A percentile compares a stretch with the other conserved stretches of the same genome.
Conservation (phyloP, 2,888 invertebrate species). For the Nephrotoma guestfalica region DNA sequence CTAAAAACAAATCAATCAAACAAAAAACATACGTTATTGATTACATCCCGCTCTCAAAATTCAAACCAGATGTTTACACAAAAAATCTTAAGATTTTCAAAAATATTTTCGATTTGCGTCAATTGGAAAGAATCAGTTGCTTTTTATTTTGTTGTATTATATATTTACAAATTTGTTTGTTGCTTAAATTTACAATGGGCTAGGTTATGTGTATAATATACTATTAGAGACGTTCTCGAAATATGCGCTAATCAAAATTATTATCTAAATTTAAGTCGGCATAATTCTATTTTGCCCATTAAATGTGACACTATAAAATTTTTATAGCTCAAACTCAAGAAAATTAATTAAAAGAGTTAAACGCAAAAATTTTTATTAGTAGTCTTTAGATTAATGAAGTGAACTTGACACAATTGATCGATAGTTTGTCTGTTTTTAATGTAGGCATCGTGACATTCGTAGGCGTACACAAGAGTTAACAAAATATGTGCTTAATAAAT, state of each 20-base stretch:
- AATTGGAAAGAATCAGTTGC: neutral
- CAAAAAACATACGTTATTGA: neutral
- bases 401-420: neutral
- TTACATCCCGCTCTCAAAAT: neutral
- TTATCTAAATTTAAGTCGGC: neutral
- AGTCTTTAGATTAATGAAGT: neutral
- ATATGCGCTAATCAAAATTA: neutral
- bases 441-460: neutral
- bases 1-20: neutral
- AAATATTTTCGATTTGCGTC: neutral
- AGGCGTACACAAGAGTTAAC: too few relatives aligned
- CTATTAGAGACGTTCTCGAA: neutral
- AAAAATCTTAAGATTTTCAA: neutral
- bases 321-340: neutral
- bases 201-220: neutral
- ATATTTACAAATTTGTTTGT: neutral
- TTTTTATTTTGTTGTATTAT: neutral
- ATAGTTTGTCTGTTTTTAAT: neutral
- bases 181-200: neutral
- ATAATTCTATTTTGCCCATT: neutral
- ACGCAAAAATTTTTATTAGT: neutral
- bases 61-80: neutral
- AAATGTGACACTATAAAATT: neutral
- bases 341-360: neutral
- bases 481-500: neutral